These are phyloP conservation scores for Kuschelorhynchus macadamiae DNA, from an alignment of 2,888 invertebrate genomes.

Conservation along the genomic window DNA sequence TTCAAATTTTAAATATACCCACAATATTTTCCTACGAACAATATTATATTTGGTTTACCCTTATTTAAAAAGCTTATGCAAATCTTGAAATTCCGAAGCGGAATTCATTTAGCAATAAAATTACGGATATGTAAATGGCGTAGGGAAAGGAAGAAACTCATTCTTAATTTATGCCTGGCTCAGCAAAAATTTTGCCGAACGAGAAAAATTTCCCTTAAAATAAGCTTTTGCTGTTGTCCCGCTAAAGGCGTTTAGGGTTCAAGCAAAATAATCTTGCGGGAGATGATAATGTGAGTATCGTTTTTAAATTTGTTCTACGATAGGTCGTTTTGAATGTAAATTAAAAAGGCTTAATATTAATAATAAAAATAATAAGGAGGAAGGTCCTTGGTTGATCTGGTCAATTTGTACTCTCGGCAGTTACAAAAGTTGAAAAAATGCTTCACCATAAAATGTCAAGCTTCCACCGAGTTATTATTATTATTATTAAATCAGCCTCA, in stretches of 20 bases:
- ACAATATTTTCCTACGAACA: no score
- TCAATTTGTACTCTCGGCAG: no score
- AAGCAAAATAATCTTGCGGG: conserved; percentile 13
- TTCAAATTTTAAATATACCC: no score
- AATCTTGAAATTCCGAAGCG: conserved; percentile 37
- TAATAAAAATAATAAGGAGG: no score
- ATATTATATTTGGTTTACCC: conserved; percentile 13
- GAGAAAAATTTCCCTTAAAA: conserved; percentile 41
- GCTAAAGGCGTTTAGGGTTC: conserved; percentile 19
- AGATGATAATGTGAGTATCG: conserved; percentile 25
- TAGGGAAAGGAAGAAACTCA: conserved; percentile 42
- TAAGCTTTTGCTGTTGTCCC: conserved; percentile 38
- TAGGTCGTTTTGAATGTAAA: neutral
- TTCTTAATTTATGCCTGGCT: conserved; percentile 47
- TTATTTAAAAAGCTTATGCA: conserved; percentile 43
- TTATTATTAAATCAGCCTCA: no score
- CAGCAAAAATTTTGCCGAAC: conserved; percentile 40
- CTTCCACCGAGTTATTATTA: no score
- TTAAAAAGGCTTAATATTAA: no score
- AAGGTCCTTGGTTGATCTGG: no score
- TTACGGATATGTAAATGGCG: conserved; percentile 46
- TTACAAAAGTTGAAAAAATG: no score
- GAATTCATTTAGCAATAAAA: conserved; percentile 46
- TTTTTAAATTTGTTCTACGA: neutral
- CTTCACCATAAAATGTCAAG: no score